Evolutionary conservation across 1,140 invertebrate genomes (phyloP).

Genomic region (Planococcus citri): DNA sequence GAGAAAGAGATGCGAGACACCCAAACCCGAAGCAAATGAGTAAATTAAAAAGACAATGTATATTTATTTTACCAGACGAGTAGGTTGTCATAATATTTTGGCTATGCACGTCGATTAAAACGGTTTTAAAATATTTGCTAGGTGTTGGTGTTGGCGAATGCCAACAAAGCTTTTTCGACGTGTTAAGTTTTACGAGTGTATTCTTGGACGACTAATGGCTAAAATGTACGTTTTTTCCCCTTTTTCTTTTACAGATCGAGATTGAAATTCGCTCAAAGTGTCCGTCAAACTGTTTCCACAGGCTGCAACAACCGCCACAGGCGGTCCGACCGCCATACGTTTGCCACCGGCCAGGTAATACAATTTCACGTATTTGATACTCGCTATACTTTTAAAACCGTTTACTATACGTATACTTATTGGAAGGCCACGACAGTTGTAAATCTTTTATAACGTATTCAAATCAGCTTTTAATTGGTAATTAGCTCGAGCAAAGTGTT

Average conservation of each 20-base stretch:
- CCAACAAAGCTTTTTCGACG: slow-evolving; percentile 1
- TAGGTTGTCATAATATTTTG: not conserved
- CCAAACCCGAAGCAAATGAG: not conserved
- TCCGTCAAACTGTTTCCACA: slow-evolving; percentile 20
- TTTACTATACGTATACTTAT: not conserved
- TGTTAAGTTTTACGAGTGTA: not conserved
- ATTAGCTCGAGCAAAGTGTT: too few species aligned
- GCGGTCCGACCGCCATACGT: slow-evolving; percentile 12
- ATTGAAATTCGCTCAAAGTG: slow-evolving; percentile 14
- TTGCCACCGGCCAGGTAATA: slow-evolving; percentile 15
- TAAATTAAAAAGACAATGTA: not conserved
- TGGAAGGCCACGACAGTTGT: not conserved
- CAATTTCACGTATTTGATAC: not conserved
- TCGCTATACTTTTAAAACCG: not conserved
- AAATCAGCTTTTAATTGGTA: not conserved
- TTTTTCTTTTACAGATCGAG: not conserved
- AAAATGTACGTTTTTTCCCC: too few species aligned
- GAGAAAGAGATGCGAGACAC: not conserved
- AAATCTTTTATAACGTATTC: not conserved
- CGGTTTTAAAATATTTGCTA: not conserved
- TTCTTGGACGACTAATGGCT: too few species aligned
- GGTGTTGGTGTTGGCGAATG: not conserved
- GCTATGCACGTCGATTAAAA: not conserved
- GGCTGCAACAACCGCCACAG: slow-evolving; percentile 13
- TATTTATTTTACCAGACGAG: not conserved